Evolutionary conservation across 2,113 vertebrate species (phyloP).

Genomic region (Rhinogobius similis): DNA sequence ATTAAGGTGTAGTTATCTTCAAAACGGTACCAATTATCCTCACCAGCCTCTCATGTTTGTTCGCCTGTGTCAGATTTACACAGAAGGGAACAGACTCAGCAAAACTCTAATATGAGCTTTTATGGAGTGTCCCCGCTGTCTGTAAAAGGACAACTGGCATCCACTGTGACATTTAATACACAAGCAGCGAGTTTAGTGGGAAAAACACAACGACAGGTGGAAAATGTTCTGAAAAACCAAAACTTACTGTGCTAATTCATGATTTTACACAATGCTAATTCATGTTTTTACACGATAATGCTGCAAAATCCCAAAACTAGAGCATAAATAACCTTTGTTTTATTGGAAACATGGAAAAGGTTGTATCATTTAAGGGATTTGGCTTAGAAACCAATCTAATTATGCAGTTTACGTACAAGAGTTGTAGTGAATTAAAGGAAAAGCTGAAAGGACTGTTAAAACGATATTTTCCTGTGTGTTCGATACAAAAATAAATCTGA

Average conservation of each 20-base stretch:
- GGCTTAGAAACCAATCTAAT: no score
- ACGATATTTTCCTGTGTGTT: neutral
- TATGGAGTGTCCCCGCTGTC: neutral
- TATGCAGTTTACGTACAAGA: neutral
- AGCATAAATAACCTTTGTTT: no score
- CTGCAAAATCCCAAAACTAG: no score
- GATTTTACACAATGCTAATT: neutral
- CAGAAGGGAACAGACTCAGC: neutral
- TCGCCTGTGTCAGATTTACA: neutral
- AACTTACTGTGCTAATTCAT: neutral
- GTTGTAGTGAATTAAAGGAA: no score
- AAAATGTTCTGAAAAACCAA: neutral
- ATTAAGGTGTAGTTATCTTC: no score
- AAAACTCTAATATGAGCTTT: neutral
- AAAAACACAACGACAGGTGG: neutral
- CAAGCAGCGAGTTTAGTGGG: neutral
- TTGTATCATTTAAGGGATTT: no score
- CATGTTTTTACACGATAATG: no score
- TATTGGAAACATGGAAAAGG: no score
- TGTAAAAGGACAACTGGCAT: conserved; percentile 3
- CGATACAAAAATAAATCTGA: neutral
- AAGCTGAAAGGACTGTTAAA: no score
- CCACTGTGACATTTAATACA: neutral
- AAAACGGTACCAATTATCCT: no score
- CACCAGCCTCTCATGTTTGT: neutral